Evolutionary conservation across 2,888 invertebrate species (phyloP), one percentile per base, ranked within the genome.

Genomic region (Baronia brevicornis): DNA sequence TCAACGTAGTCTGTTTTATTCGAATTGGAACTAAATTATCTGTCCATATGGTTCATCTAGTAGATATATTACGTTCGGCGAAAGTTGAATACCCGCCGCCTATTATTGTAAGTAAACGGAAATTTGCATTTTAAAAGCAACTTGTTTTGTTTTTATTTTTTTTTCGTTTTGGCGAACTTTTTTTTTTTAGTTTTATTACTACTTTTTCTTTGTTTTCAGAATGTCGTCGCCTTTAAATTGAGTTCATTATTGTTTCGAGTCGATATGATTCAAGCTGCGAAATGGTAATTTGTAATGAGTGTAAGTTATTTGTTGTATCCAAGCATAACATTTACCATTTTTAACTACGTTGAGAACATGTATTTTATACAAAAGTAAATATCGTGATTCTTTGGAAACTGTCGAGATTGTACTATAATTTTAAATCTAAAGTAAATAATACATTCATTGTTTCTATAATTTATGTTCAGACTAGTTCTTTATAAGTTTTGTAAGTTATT

Each of bases 21-120:
- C 51, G 54, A 68, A 63, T 72, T 69, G 68, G 47, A 47, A 72
- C 64, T 68, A 65, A 67, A 60, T 67, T 60, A 84, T 72, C 86
- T 82, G 87, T 88, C 90, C 91, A 90, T 91, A 91, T 91, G 91
- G 91, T 91, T 88, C 91, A 91, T 85, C 90, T 90, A 86, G 89
- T 91, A 84, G 90, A 91, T 86, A 88, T 90, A 80, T 90, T 90
- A 84, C 90, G 89, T 86, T 90, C 90, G 87, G 90, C 88, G 85
- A 89, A 89, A 77, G 89, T 90, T 88, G 91, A 90, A 80, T 91
- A 90, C 85, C 87, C 90, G 85, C 84, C 84, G 68, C 87, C 88
- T 82, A 86, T 88, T 87, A 90, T 89, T 89, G 91, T 91, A 86
- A 91, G 91, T 91, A 89, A 68, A 67, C n/a, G 52, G 64, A 50